Evolutionary conservation across 2,113 vertebrate species (phyloP), one percentile per base, ranked within the genome.

Genomic region (Antigone vipio): DNA sequence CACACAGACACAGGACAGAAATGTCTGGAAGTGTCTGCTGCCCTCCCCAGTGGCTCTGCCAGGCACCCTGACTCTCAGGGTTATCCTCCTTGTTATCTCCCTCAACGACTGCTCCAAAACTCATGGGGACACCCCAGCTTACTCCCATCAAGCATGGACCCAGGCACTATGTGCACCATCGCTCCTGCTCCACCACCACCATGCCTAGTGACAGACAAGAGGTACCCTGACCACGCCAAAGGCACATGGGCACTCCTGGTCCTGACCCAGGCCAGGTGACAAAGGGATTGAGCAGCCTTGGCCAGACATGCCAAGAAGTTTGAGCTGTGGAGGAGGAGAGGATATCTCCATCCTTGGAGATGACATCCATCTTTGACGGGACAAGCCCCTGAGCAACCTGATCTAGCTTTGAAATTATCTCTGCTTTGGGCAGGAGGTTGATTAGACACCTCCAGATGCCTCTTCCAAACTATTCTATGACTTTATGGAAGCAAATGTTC

Each of bases 161-260:
- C 49, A n/a, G 47, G 55, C 53, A 42, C 6, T 0, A 4, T 0
- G 17, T 4, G 19, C 64, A 32, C 12, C 78, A 32, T 13, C 3
- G 2, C 15, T 73, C 32, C 62, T 64, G 44, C 42, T 55, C 34
- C 49, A 50, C 19, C 53, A 24, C 47, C 19, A 40, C 42, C 75
- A 16, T 0, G 8, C 13, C 49, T 44, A 47, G 35, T 14, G 49
- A 73, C 34, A 38, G 12, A 32, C 6, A 12, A 69, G 52, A 58
- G 32, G 19, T 5, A 20, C 29, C 22, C 18, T 1, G 1, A 12
- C 29, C 16, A 24, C 5, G 2, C 34, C 81, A 64, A 15, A 52
- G 68, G 73, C 27, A 55, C 27, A 10, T 1, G 11, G 52, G 32
- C 9, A 64, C 38, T 60, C 35, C 0, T 4, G 4, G 21, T 40